These are phyloP conservation scores for Gymnorhina tibicen DNA, from an alignment of 2,113 vertebrate species.

Conservation along the genomic window DNA sequence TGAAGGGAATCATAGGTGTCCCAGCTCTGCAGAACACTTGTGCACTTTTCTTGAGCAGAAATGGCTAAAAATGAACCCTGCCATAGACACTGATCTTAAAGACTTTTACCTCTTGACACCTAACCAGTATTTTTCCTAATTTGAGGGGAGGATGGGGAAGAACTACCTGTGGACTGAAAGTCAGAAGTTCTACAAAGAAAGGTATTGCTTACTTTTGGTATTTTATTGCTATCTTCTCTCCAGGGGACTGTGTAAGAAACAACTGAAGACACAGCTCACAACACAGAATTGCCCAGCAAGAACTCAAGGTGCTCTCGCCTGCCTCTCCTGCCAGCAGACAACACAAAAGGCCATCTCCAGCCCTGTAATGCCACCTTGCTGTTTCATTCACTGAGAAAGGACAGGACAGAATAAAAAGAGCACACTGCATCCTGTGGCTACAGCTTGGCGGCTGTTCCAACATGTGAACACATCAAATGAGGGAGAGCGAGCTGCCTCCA, in stretches of 20 bases:
- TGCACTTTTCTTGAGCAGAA: not conserved
- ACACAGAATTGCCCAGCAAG: not conserved
- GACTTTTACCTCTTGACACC: not conserved
- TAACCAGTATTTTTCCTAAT: not conserved
- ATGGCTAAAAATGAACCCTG: not conserved
- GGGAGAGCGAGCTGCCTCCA: not conserved
- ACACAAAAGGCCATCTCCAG: not conserved
- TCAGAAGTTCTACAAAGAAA: not conserved
- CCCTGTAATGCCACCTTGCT: not conserved
- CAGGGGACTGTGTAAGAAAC: not conserved
- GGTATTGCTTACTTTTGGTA: not conserved
- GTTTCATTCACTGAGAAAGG: not conserved
- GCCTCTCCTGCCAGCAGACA: not conserved
- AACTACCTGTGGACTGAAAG: not conserved
- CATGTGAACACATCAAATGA: not conserved
- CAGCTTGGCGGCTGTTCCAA: not conserved
- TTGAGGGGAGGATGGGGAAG: fast-evolving
- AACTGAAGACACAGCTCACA: not conserved
- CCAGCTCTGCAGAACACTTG: not conserved
- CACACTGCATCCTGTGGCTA: not conserved
- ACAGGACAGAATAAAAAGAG: not conserved
- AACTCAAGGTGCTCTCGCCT: fast-evolving
- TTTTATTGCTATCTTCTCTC: not conserved
- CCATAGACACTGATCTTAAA: not conserved
- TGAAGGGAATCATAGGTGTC: not conserved